Base-by-base conservation (phyloP, 2,888 invertebrate genomes). In the Nysson spinosus region DNA sequence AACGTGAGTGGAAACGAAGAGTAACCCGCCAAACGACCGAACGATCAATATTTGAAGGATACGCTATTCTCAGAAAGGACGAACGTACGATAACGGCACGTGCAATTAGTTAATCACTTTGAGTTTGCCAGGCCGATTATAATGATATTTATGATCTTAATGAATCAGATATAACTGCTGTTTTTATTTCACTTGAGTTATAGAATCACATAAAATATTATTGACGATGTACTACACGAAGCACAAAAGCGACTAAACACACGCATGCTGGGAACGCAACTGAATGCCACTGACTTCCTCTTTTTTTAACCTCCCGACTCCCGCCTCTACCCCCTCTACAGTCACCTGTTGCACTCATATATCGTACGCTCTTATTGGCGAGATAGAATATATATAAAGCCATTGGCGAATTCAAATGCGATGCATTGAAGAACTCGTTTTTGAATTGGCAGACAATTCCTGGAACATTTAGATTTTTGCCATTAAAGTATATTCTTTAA, bases 301-400 rank as follows among this genome's bases (percentile, higher is more conserved):
- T 24, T 51, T 17, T 62, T 50, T 60, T 42, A 47, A 44, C 24
- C 20, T 26, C 24, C 19, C 24, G 12, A 39, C 37, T 57, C 60
- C 55, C 47, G 67, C 67, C 40, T 46, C 30, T 67, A 54, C 30
- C 64, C 68, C 68, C 32, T 47, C 68, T 22, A 55, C 9, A 2
- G 1, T 42, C 61, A 68, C 68, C 67, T 67, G 67, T 66, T 66
- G 67, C 39, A 14, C 58, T 24, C 43, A 11, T 50, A 9, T n/a
- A n/a, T n/a, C n/a, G n/a, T n/a, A n/a, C n/a, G n/a, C n/a, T n/a
- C n/a, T n/a, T n/a, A n/a, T n/a, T n/a, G n/a, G n/a, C n/a, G n/a
- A n/a, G n/a, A n/a, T n/a, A n/a, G 43, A 47, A 20, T 20, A 17
- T 32, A 47, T 20, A 14, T 32, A 20, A 30, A 30, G 9, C 4